Evolutionary conservation across 2,888 invertebrate genomes (phyloP).

Genomic region (Synergus laeviventris): DNA sequence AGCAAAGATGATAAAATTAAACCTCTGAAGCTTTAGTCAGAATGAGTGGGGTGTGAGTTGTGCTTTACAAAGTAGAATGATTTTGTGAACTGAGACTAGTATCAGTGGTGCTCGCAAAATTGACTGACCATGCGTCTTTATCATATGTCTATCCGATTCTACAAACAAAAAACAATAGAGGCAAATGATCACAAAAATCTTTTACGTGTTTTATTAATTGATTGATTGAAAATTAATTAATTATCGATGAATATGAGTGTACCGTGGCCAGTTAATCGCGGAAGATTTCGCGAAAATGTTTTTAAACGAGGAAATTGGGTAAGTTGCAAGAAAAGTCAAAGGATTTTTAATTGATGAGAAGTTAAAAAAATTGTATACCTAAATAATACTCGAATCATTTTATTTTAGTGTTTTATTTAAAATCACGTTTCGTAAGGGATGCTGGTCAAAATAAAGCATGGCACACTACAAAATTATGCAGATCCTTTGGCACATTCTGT

Average conservation of each 20-base stretch:
- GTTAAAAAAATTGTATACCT: too few species aligned
- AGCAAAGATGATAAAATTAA: slow-evolving; percentile 61
- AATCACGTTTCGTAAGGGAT: background rate
- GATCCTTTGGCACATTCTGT: slow-evolving; percentile 1
- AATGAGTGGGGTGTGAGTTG: slow-evolving; percentile 50
- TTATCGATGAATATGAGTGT: slow-evolving; percentile 75
- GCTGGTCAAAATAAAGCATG: slow-evolving; percentile 1
- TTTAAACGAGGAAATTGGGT: slow-evolving; percentile 67
- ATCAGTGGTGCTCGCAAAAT: slow-evolving; percentile 44
- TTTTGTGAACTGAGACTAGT: slow-evolving; percentile 53
- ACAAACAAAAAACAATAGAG: background rate
- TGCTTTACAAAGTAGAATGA: slow-evolving; percentile 50
- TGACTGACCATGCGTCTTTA: slow-evolving; percentile 25
- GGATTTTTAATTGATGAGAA: background rate
- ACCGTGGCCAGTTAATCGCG: slow-evolving; percentile 86
- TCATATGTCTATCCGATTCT: background rate
- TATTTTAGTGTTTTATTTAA: background rate
- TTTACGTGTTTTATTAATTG: background rate
- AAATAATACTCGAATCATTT: background rate
- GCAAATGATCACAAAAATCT: background rate
- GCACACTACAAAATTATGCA: background rate
- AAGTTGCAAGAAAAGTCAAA: slow-evolving; percentile 47
- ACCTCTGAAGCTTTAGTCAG: slow-evolving; percentile 48
- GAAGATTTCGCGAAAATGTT: slow-evolving; percentile 76
- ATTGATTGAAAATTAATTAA: background rate